Evolutionary conservation across 2,888 invertebrate genomes (phyloP).

Genomic region (Loripinus fragilis): DNA sequence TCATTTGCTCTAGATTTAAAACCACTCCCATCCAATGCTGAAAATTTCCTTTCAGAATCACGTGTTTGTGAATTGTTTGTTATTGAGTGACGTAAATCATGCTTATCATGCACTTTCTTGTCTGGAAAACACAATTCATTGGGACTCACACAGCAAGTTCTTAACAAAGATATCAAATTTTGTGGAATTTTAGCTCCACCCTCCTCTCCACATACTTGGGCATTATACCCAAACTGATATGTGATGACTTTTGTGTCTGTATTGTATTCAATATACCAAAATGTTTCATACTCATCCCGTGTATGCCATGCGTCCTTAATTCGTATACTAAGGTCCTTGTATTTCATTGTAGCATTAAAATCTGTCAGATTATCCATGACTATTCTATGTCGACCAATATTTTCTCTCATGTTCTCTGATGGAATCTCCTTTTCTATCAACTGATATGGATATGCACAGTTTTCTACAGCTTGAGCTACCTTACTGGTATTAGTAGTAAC

Average conservation of each 20-base stretch:
- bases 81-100: no score
- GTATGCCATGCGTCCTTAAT: not conserved
- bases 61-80: no score
- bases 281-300: not conserved
- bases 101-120: no score
- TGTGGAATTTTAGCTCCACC: no score
- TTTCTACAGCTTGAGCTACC: not conserved
- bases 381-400: slow-evolving; percentile 5
- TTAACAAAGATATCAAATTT: no score
- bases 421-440: slow-evolving; percentile 2
- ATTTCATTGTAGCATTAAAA: not conserved
- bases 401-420: not conserved
- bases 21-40: no score
- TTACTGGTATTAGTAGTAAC: not conserved
- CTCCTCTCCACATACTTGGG: not conserved
- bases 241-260: not conserved
- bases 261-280: not conserved
- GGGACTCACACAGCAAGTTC: no score
- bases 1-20: no score
- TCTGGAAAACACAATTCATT: no score
- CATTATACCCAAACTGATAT: not conserved
- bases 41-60: no score
- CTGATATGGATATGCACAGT: slow-evolving; percentile 3
- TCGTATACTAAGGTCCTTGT: not conserved
- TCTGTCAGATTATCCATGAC: slow-evolving; percentile 2